These are phyloP conservation scores for Hydriomena furcata DNA, from an alignment of 2,888 invertebrate species.

Conservation along the genomic window DNA sequence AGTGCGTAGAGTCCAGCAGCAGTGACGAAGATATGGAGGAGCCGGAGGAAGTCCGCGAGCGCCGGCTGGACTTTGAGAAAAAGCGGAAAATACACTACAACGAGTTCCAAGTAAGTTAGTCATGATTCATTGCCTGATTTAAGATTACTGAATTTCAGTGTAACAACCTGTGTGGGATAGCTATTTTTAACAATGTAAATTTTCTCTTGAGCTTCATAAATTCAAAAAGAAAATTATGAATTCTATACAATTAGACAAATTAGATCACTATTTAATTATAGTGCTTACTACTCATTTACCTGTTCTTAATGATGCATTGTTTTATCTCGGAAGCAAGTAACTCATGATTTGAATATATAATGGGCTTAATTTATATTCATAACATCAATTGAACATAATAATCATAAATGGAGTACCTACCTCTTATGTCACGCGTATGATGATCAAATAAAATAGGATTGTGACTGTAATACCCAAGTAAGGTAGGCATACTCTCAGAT, in stretches of 20 bases:
- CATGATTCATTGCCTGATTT: slow-evolving; percentile 33
- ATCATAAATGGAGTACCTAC: too few relatives aligned
- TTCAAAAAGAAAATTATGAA: too few relatives aligned
- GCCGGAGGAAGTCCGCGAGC: slow-evolving; percentile 85
- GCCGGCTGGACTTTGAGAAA: slow-evolving; percentile 92
- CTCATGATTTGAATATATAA: slow-evolving; percentile 21
- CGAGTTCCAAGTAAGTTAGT: slow-evolving; percentile 87
- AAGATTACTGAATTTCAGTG: slow-evolving; percentile 30
- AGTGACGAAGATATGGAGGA: slow-evolving; percentile 84
- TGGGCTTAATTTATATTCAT: neutral
- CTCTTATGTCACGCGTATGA: too few relatives aligned
- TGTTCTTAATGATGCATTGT: slow-evolving; percentile 13
- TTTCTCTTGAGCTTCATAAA: too few relatives aligned
- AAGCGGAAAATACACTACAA: slow-evolving; percentile 99
- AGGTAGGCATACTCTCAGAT: too few relatives aligned
- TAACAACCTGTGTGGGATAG: slow-evolving; percentile 3
- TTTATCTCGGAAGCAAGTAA: neutral
- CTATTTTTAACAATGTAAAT: slow-evolving; percentile 5
- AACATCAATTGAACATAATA: too few relatives aligned
- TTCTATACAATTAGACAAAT: too few relatives aligned
- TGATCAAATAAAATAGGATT: too few relatives aligned
- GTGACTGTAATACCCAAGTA: too few relatives aligned
- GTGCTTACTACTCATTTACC: neutral
- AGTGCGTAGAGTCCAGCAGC: slow-evolving; percentile 73
- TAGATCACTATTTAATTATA: neutral